These are phyloP conservation scores for Notoglanidium macrostoma DNA, from an alignment of 2,797 vertebrate genomes.

Conservation along the genomic window DNA sequence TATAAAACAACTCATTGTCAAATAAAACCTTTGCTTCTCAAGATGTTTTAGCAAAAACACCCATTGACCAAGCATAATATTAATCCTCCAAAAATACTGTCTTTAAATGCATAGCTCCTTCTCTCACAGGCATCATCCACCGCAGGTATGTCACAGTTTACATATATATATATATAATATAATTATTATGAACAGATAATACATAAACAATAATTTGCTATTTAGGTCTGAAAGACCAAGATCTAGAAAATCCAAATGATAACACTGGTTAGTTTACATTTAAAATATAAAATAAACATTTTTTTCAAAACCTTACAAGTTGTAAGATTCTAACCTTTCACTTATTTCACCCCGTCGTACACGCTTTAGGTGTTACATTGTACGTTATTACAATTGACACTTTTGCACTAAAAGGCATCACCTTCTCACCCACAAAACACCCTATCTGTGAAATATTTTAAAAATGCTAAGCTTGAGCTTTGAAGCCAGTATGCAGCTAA, in stretches of 20 bases:
- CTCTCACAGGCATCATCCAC: not conserved
- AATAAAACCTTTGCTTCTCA: not conserved
- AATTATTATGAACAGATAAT: not conserved
- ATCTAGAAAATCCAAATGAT: not conserved
- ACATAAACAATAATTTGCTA: not conserved
- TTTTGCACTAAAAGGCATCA: not conserved
- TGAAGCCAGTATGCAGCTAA: conserved; percentile 55
- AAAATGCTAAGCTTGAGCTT: not conserved
- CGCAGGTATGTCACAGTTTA: not conserved
- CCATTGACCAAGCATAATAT: not conserved
- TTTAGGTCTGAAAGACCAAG: not conserved
- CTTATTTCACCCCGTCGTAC: not conserved
- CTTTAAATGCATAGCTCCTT: not conserved
- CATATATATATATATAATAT: not conserved
- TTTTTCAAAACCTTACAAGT: not conserved
- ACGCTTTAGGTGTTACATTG: not conserved
- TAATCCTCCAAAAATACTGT: not conserved
- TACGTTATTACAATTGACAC: not conserved
- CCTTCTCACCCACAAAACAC: not conserved
- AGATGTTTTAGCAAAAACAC: not conserved
- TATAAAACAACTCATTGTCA: not conserved
- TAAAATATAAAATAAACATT: not conserved
- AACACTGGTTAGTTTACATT: not conserved
- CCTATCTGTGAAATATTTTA: not conserved
- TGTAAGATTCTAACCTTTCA: not conserved